These are phyloP conservation scores for Ectemnius continuus DNA, from an alignment of 2,888 invertebrate genomes.

Conservation along the genomic window DNA sequence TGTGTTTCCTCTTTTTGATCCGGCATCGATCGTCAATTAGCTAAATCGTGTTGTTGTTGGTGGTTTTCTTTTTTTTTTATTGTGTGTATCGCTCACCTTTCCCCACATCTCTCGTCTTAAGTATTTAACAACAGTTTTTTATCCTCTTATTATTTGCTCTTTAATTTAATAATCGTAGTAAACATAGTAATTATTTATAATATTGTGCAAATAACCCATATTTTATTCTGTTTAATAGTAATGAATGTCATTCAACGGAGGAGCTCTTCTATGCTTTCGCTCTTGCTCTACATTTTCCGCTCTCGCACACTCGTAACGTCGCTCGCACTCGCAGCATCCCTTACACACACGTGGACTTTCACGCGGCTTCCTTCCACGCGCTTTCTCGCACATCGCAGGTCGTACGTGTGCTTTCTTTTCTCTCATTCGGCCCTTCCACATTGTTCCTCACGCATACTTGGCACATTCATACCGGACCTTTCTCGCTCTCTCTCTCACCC, in stretches of 20 bases:
- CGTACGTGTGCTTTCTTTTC: not conserved
- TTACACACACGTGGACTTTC: no score
- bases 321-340: not conserved
- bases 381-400: no score
- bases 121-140: conserved; percentile 69
- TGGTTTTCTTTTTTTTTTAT: conserved; percentile 26
- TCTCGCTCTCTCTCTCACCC: conserved; percentile 49
- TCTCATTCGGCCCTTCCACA: not conserved
- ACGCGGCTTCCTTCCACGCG: no score
- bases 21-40: conserved; percentile 56
- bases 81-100: conserved; percentile 32
- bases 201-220: conserved; percentile 77
- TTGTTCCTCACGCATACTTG: conserved; percentile 39
- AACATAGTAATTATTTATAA: conserved; percentile 75
- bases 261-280: conserved; percentile 59
- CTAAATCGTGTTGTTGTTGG: conserved; percentile 54
- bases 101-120: conserved; percentile 57
- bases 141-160: conserved; percentile 68
- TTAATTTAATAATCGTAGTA: conserved; percentile 72
- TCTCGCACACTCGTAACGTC: not conserved
- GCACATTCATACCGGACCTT: conserved; percentile 67
- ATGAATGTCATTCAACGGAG: conserved; percentile 70
- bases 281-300: conserved; percentile 35
- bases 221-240: conserved; percentile 68
- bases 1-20: conserved; percentile 53